Evolutionary conservation across 2,113 vertebrate species (phyloP).

Genomic region (Antidorcas marsupialis): DNA sequence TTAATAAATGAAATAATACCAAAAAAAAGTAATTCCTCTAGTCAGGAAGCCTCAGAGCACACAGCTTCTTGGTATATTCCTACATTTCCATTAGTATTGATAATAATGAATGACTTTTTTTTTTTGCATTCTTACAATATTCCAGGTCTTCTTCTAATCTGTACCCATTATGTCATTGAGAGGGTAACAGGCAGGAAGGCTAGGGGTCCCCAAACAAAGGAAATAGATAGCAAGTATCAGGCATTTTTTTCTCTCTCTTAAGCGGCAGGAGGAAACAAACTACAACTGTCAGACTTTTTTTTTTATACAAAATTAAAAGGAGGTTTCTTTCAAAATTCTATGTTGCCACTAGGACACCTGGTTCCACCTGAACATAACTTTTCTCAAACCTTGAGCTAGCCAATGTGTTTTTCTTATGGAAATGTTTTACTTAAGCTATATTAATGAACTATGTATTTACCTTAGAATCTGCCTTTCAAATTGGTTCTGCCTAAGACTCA

Average conservation of each 20-base stretch:
- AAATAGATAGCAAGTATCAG: neutral
- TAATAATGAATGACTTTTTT: neutral
- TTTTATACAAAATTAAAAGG: neutral
- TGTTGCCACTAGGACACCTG: neutral
- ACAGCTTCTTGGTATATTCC: neutral
- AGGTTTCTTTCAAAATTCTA: neutral
- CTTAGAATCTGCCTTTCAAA: neutral
- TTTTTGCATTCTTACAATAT: neutral
- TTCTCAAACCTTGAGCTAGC: neutral
- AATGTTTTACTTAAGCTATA: neutral
- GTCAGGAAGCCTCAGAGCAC: neutral
- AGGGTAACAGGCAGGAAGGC: neutral
- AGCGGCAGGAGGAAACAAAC: neutral
- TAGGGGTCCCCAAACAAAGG: neutral
- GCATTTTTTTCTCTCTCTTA: neutral
- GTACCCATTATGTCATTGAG: neutral
- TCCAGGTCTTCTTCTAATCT: neutral
- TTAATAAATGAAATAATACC: neutral
- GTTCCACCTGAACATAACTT: neutral
- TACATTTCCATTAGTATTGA: neutral
- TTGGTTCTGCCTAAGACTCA: neutral
- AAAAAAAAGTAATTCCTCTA: neutral
- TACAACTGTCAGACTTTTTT: neutral
- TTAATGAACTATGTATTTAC: neutral
- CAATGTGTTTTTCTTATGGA: neutral